Base-by-base conservation (phyloP, 2,797 vertebrate genomes). In the Smutsia temminckii region DNA sequence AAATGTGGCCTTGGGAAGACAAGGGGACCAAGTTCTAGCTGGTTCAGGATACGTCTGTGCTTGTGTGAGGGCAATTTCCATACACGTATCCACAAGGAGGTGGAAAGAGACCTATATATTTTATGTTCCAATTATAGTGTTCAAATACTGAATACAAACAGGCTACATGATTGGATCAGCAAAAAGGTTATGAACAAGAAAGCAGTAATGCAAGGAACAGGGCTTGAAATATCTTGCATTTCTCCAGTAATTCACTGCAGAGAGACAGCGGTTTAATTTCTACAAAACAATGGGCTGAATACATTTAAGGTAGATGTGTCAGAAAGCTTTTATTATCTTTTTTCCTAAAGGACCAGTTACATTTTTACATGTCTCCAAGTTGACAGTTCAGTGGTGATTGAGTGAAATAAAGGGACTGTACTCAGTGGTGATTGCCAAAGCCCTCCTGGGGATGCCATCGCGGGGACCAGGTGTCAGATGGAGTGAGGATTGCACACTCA, bases 111-210 rank as follows among this genome's bases (percentile, higher is more conserved):
- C 37, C 34, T 85, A 12, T 94, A 72, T 42, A 81, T 74, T 91
- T 89, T 81, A 81, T 84, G 42, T 81, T 85, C 12, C 71, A 84
- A 29, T 93, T 96, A 75, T 0, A 72, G 51, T 85, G 89, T 69
- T 97, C 94, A 87, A 51, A 72, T 25, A 51, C 55, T 21, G 77
- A 93, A 75, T 68, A 89, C 69, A 89, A 85, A 89, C n/a, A 94
- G 37, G 25, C 0, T 9, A 66, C 25, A 46, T 34, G 77, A 94
- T 25, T 91, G 72, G 84, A 72, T 96, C 80, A 94, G 84, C 89
- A 80, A 75, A 94, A 79, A 37, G 42, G 29, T 16, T 37, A 80
- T 91, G 64, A 91, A 74, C 42, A 79, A 40, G 11, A 78, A 89
- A 85, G 20, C 20, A 85, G 25, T 51, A 20, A 53, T 29, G 34